These are phyloP conservation scores for Buathra laborator DNA, from an alignment of 2,888 invertebrate genomes.

Conservation along the genomic window DNA sequence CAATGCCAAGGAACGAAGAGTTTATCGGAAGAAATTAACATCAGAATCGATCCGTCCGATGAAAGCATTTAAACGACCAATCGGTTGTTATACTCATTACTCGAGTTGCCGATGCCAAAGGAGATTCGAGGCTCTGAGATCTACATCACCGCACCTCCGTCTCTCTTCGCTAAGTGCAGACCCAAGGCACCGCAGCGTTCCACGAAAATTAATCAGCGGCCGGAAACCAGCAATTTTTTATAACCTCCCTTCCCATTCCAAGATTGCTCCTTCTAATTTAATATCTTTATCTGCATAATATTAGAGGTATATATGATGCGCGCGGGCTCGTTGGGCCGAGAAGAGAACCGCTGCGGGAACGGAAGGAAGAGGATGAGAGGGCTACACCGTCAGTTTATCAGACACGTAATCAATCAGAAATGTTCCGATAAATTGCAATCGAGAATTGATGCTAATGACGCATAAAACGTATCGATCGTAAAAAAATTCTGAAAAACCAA, in stretches of 20 bases:
- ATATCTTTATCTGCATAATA: conserved; percentile 75
- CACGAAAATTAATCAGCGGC: conserved; percentile 82
- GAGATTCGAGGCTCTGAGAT: conserved; percentile 11
- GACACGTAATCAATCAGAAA: background rate
- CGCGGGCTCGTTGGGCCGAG: conserved; percentile 53
- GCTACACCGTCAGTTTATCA: background rate
- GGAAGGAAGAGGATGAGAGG: conserved; percentile 17
- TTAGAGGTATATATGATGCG: conserved; percentile 57
- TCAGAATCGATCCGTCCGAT: conserved; percentile 74
- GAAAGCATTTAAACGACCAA: conserved; percentile 63
- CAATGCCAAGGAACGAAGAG: conserved; percentile 31
- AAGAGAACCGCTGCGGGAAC: conserved; percentile 24
- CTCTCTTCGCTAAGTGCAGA: conserved; percentile 54
- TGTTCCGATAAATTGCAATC: background rate
- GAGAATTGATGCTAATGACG: background rate
- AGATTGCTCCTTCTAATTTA: conserved; percentile 72
- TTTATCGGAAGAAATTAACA: conserved; percentile 77
- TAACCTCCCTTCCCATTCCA: conserved; percentile 58
- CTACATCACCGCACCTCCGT: conserved; percentile 38
- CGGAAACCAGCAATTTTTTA: conserved; percentile 82
- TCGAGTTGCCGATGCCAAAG: conserved; percentile 66
- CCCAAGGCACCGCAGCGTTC: conserved; percentile 74
- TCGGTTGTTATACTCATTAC: conserved; percentile 77
- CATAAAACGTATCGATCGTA: too few species aligned
- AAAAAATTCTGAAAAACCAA: too few species aligned